A percentile compares a stretch with the other conserved stretches of the same genome.
Conservation (phyloP, 2,888 invertebrate species). For the Chymomyza amoena region DNA sequence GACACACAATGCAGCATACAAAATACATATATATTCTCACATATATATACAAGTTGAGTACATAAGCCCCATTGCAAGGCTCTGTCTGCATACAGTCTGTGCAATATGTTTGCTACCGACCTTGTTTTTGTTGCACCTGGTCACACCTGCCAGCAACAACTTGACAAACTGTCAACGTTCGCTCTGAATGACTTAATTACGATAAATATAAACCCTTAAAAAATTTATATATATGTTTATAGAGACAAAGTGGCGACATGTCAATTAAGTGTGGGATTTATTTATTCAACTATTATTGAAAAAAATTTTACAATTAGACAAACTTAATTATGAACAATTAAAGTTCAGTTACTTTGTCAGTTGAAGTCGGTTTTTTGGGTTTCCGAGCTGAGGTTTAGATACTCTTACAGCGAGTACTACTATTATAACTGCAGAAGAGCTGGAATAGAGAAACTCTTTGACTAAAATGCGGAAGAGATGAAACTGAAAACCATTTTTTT, state of each 20-base stretch:
- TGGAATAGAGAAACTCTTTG: no score
- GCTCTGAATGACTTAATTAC: neutral
- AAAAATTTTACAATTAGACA: constrained; percentile 34
- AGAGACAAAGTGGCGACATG: constrained; percentile 34
- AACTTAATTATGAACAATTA: constrained; percentile 70
- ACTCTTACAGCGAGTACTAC: neutral
- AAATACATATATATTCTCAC: no score
- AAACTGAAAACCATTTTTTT: no score
- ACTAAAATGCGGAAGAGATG: no score
- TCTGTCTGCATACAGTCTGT: neutral
- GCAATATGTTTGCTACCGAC: neutral
- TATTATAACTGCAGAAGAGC: no score
- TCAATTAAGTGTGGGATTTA: constrained; percentile 60
- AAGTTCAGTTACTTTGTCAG: constrained; percentile 55
- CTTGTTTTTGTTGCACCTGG: neutral
- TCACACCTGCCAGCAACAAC: neutral
- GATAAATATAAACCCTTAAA: neutral
- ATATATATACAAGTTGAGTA: neutral
- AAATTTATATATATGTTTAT: neutral
- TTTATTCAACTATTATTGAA: constrained; percentile 56
- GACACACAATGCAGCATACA: constrained; percentile 20
- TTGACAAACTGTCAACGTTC: neutral
- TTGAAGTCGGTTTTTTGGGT: neutral
- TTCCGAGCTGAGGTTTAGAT: neutral
- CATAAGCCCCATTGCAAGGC: neutral